A percentile compares a stretch with the other conserved stretches of the same genome.
Evolutionary conservation across 2,888 invertebrate species (phyloP).

Genomic region (Macroteleia sp.): DNA sequence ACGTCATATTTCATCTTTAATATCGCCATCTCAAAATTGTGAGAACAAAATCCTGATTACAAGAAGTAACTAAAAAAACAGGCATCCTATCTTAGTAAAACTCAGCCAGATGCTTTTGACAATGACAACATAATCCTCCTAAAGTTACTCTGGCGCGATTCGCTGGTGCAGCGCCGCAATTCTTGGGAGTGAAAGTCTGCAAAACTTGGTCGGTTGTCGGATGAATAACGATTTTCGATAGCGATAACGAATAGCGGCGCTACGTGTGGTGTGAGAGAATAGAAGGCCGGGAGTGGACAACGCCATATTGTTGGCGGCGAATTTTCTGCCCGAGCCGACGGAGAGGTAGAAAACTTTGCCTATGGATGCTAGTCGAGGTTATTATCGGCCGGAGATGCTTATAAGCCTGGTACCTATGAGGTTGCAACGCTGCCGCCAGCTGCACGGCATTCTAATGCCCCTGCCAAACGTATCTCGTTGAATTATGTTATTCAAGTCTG

Average conservation of each 20-base stretch:
- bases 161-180: background rate
- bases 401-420: conserved; percentile 36
- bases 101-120: conserved; percentile 32
- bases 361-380: conserved; percentile 73
- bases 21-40: too few species aligned
- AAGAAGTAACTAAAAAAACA: too few species aligned
- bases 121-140: conserved; percentile 15
- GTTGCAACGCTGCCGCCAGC: conserved; percentile 58
- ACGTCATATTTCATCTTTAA: too few species aligned
- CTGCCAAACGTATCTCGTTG: conserved; percentile 75
- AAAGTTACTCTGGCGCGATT: conserved; percentile 16
- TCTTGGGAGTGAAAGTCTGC: conserved; percentile 30
- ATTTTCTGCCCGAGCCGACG: conserved; percentile 62
- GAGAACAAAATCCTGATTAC: too few species aligned
- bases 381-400: conserved; percentile 71
- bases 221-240: conserved; percentile 75
- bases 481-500: conserved; percentile 79
- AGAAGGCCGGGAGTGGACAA: conserved; percentile 69
- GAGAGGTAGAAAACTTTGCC: conserved; percentile 67
- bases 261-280: conserved; percentile 64
- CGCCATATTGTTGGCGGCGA: conserved; percentile 66
- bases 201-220: conserved; percentile 55
- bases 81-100: too few species aligned
- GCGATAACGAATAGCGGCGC: conserved; percentile 65
- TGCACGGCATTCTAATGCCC: conserved; percentile 70